These are phyloP conservation scores for Takifugu rubripes DNA, from an alignment of 2,797 vertebrate species.

Conservation along the genomic window DNA sequence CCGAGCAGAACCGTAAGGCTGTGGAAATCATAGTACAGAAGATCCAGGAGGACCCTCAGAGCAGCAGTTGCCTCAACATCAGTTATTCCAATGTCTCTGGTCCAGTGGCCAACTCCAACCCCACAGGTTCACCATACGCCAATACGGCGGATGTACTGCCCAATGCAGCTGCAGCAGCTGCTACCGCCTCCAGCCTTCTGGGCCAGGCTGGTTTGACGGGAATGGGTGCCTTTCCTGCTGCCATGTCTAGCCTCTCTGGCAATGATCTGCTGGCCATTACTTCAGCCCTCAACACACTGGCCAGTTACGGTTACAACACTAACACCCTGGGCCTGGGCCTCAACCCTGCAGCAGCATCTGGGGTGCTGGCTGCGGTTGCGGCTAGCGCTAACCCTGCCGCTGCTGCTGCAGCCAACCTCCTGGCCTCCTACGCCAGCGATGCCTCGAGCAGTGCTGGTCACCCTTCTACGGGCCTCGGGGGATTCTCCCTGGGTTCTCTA, in stretches of 20 bases:
- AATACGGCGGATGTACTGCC: conserved; percentile 88
- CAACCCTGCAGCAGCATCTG: conserved; percentile 88
- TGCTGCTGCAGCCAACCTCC: conserved; percentile 87
- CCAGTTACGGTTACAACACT: conserved; percentile 95
- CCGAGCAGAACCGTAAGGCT: conserved; percentile 90
- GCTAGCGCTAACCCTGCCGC: conserved; percentile 90
- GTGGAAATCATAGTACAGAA: conserved; percentile 94
- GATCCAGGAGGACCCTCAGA: conserved; percentile 94
- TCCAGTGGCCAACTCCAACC: conserved; percentile 94
- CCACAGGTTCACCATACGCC: conserved; percentile 92
- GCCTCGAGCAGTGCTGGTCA: conserved; percentile 78
- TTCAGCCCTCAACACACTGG: conserved; percentile 92
- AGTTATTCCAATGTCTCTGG: conserved; percentile 93
- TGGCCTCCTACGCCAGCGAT: conserved; percentile 89
- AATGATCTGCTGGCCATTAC: conserved; percentile 94
- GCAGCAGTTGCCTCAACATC: conserved; percentile 95
- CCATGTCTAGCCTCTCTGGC: conserved; percentile 89
- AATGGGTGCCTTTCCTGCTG: conserved; percentile 85
- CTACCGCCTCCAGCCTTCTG: conserved; percentile 86
- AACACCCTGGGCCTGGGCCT: conserved; percentile 90
- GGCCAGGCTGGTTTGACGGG: conserved; percentile 86
- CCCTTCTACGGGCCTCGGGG: conserved; percentile 79
- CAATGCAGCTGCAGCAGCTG: conserved; percentile 82
- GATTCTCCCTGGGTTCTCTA: conserved; percentile 86
- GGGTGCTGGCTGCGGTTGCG: conserved; percentile 88